A percentile compares a stretch with the other conserved stretches of the same genome.
Evolutionary conservation across 2,113 vertebrate species (phyloP).

Genomic region (Galbula dea): DNA sequence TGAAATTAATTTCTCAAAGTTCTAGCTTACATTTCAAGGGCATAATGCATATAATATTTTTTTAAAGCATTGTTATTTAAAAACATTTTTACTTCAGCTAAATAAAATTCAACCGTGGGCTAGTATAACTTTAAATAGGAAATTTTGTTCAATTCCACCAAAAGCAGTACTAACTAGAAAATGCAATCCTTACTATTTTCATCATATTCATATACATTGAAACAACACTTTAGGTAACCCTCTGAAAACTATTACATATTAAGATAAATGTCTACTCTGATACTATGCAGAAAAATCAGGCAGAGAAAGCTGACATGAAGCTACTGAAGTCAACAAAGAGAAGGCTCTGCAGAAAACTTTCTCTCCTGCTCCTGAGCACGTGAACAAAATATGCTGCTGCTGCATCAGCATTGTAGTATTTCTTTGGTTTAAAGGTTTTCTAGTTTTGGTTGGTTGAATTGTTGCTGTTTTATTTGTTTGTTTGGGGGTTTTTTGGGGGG

Average conservation of each 20-base stretch:
- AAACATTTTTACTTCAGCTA: not conserved
- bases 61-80: not conserved
- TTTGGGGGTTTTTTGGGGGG: too few species aligned
- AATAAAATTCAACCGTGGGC: not conserved
- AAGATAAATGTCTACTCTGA: not conserved
- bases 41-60: not conserved
- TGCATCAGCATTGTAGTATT: not conserved
- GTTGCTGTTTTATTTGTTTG: too few species aligned
- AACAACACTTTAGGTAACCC: not conserved
- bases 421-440: not conserved
- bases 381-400: not conserved
- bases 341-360: not conserved
- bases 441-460: not conserved
- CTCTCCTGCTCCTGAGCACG: not conserved
- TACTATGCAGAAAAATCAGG: not conserved
- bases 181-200: not conserved
- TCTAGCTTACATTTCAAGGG: not conserved
- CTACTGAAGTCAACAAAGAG: not conserved
- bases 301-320: not conserved
- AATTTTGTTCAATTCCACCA: not conserved
- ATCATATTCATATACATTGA: not conserved
- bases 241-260: not conserved
- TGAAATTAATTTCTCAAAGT: not conserved
- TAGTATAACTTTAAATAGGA: not conserved
- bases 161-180: not conserved